Conservation (phyloP, 2,113 vertebrate species). For the Tringa solitaria region DNA sequence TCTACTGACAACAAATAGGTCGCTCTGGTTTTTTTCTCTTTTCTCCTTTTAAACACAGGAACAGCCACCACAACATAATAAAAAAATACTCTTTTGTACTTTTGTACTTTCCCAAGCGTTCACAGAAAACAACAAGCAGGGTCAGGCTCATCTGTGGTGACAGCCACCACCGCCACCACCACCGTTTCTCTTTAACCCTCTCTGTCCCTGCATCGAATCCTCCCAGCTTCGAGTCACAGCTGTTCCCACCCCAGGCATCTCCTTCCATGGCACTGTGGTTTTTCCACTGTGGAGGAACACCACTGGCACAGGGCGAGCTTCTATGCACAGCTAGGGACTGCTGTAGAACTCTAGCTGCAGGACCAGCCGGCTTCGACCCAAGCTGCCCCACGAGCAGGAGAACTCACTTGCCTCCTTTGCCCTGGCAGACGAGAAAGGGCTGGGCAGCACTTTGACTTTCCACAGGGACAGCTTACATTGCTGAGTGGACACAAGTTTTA, state of each 20-base stretch:
- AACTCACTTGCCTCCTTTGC: neutral
- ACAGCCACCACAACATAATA: neutral
- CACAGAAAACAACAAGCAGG: neutral
- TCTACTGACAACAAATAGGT: neutral
- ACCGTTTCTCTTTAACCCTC: neutral
- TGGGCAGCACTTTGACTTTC: neutral
- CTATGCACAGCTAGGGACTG: neutral
- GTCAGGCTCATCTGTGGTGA: neutral
- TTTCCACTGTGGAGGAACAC: neutral
- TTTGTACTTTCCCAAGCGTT: neutral
- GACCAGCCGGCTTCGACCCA: fast-evolving
- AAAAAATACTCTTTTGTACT: neutral
- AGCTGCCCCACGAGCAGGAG: neutral
- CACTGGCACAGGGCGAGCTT: too few relatives aligned
- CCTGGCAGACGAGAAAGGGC: neutral
- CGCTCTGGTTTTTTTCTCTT: neutral
- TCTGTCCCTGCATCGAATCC: neutral
- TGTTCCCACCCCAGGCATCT: neutral
- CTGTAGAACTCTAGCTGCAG: neutral
- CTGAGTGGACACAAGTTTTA: neutral
- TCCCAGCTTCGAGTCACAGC: neutral
- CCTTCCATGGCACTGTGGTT: neutral
- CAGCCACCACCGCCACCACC: neutral
- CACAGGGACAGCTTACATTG: neutral
- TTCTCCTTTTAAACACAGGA: neutral